These are phyloP conservation scores for Neosilurus mollespiculum DNA, from an alignment of 2,797 vertebrate species.

Conservation along the genomic window DNA sequence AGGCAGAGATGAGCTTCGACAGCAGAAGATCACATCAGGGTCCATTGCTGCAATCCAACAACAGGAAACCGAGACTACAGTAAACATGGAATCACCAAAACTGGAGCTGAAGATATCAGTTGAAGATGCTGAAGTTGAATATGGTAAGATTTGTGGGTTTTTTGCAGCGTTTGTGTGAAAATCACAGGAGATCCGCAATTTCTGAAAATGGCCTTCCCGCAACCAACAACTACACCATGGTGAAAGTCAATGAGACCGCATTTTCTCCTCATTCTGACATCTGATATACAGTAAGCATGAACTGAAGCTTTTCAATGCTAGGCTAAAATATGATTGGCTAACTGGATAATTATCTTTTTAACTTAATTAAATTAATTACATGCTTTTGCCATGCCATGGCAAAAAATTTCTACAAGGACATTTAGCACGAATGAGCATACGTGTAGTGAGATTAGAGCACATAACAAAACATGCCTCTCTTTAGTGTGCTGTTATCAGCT, in stretches of 20 bases:
- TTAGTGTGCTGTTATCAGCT: neutral
- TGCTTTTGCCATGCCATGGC: neutral
- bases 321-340: neutral
- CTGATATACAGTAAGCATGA: neutral
- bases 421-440: neutral
- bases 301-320: neutral
- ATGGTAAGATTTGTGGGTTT: too few relatives aligned
- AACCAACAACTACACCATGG: neutral
- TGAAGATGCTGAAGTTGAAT: too few relatives aligned
- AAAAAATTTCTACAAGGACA: neutral
- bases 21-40: neutral
- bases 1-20: neutral
- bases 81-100: neutral
- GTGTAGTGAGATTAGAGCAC: neutral
- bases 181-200: neutral
- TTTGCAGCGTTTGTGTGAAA: neutral
- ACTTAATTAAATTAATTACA: neutral
- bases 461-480: neutral
- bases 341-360: neutral
- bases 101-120: neutral
- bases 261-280: neutral
- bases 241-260: neutral
- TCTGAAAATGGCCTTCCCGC: neutral
- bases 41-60: neutral
- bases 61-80: neutral